Evolutionary conservation across 1,140 invertebrate genomes (phyloP).

Genomic region (Proales similis): DNA sequence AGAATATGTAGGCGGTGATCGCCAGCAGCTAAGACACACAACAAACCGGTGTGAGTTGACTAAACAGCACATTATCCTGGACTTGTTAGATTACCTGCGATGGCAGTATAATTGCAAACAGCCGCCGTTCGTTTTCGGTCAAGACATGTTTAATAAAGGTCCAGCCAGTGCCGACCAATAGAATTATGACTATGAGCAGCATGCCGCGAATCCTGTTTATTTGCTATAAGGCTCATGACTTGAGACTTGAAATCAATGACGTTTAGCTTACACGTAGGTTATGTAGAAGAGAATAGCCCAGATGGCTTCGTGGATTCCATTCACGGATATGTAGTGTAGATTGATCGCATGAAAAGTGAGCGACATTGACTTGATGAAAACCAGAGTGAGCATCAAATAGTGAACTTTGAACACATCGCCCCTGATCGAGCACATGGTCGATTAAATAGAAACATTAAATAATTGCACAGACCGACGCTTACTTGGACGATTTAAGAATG

Average conservation of each 20-base stretch:
- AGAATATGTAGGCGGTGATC: slow-evolving; percentile 91
- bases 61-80: neutral
- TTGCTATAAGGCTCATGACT: neutral
- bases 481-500: slow-evolving; percentile 75
- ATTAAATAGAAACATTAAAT: neutral
- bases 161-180: slow-evolving; percentile 94
- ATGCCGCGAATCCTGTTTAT: slow-evolving; percentile 66
- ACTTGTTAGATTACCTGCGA: slow-evolving; percentile 66
- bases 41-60: slow-evolving; percentile 13
- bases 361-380: slow-evolving; percentile 83
- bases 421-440: slow-evolving; percentile 52
- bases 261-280: slow-evolving; percentile 71
- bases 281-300: slow-evolving; percentile 96
- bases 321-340: slow-evolving; percentile 87
- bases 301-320: slow-evolving; percentile 84
- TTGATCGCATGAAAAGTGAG: slow-evolving; percentile 92
- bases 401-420: slow-evolving; percentile 86
- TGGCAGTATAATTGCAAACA: slow-evolving; percentile 97
- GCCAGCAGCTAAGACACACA: slow-evolving; percentile 69
- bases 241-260: neutral
- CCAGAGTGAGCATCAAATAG: slow-evolving; percentile 86
- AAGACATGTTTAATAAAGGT: slow-evolving; percentile 96
- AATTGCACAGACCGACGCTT: slow-evolving; percentile 43
- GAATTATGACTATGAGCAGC: slow-evolving; percentile 87
- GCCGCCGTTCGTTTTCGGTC: slow-evolving; percentile 87